Evolutionary conservation across 2,113 vertebrate species (phyloP), one percentile per base, ranked within the genome.

Genomic region (Stomatorhinus ivindoensis): DNA sequence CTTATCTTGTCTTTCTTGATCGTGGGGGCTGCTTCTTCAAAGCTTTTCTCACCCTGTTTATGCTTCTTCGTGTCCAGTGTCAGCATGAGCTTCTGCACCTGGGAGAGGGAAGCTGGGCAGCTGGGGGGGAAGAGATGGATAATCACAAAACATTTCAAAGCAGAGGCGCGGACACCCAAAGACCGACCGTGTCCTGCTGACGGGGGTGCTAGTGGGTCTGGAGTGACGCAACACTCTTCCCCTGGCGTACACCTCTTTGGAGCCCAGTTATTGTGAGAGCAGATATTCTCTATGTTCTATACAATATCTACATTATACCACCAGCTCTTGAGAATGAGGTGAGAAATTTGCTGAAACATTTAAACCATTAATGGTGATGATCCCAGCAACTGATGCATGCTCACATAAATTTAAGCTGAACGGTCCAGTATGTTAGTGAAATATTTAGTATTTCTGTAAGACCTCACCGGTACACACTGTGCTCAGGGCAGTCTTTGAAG

Each of bases 41-140:
- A 95, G 82, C 92, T 94, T 93, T 82, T 93, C 90, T 80, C 17
- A 17, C 73, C 73, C 73, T 42, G 73, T 39, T 39, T 80, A 35
- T 42, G 35, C 35, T 80, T 80, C 15, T 39, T 80, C 73, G 3
- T 39, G 11, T 35, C 73, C 35, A 80, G 73, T 35, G 31, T 80
- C 35, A 80, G 17, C 15, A 19, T 39, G 73, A 42, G 35, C 35
- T 42, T 35, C 73, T 80, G 35, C 73, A 80, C 73, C 73, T 80
- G 73, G 73, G 35, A 80, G 73, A 80, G 73, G 73, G 73, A 39
- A 42, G 73, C 73, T 19, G 73, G 73, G 73, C 73, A 80, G 31
- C 73, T 80, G 15, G 35, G 35, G 31, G 4, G 19, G 35, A 80
- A 42, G 73, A 42, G 4, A 80, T 27, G 1, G 73, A 80, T 80